phyloP scores from a whole-genome alignment of 30 jellyfish, hydroid and myxozoan species.

The Pseudorhiza aurosa region DNA sequence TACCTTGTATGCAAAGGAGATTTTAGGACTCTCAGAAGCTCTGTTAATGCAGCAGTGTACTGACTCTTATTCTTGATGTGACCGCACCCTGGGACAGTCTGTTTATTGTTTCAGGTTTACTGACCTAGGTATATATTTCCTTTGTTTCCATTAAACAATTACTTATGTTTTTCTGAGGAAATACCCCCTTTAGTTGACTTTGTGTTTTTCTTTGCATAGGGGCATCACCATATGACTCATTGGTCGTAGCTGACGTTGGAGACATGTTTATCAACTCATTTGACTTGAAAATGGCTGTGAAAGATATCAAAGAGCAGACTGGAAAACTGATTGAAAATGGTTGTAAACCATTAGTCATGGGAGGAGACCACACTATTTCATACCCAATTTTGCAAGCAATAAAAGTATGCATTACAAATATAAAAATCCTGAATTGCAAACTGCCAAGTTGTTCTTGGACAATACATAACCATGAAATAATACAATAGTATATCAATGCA shows the following conservation, averaged over 20 bases:
- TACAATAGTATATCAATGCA: too few relatives aligned
- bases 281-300: slow-evolving; percentile 66
- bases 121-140: too few relatives aligned
- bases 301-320: slow-evolving; percentile 59
- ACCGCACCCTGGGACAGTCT: too few relatives aligned
- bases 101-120: too few relatives aligned
- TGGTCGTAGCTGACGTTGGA: slow-evolving; percentile 89
- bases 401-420: slow-evolving; percentile 62
- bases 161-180: not conserved
- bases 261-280: slow-evolving; percentile 63
- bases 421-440: too few relatives aligned
- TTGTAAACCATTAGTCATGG: slow-evolving; percentile 76
- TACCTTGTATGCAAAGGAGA: too few relatives aligned
- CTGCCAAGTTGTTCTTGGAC: too few relatives aligned
- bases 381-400: slow-evolving; percentile 87
- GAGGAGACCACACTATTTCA: slow-evolving; percentile 92
- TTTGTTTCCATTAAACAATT: too few relatives aligned
- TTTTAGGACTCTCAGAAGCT: too few relatives aligned
- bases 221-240: slow-evolving; percentile 77
- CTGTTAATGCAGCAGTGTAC: too few relatives aligned
- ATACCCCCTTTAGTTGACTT: not conserved
- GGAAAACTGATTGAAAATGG: slow-evolving; percentile 62
- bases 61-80: too few relatives aligned
- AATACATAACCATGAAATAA: too few relatives aligned
- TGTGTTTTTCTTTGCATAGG: slow-evolving; percentile 48